These are phyloP conservation scores for Macroteleia sp. DNA, from an alignment of 2,888 invertebrate genomes.

Conservation along the genomic window DNA sequence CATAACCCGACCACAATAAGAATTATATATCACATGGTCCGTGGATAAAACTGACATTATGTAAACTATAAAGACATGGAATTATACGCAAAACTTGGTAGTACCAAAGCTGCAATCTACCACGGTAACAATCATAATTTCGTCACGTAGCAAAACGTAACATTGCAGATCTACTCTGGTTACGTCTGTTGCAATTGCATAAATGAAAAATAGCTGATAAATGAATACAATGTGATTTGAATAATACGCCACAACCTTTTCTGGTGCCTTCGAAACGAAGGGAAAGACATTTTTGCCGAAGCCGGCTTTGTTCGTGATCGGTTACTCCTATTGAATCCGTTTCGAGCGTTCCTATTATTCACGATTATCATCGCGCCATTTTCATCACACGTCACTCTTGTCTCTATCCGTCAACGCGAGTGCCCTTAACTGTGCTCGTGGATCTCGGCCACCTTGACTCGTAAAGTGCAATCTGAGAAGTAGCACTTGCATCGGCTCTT, in stretches of 20 bases:
- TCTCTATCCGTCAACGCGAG: conserved; percentile 58
- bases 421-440: conserved; percentile 55
- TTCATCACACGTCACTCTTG: conserved; percentile 54
- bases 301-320: conserved; percentile 50
- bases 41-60: too few relatives aligned
- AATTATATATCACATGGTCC: too few relatives aligned
- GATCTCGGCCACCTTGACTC: conserved; percentile 34
- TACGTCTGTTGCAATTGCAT: conserved; percentile 17
- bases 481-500: background rate
- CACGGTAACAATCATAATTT: too few relatives aligned
- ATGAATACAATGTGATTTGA: conserved; percentile 29
- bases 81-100: too few relatives aligned
- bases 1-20: too few relatives aligned
- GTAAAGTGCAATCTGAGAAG: conserved; percentile 11
- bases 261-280: conserved; percentile 29
- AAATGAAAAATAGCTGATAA: conserved; percentile 23
- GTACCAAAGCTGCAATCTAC: too few relatives aligned
- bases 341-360: conserved; percentile 20
- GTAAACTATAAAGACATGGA: too few relatives aligned
- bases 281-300: conserved; percentile 16
- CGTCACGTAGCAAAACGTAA: too few relatives aligned
- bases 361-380: conserved; percentile 61
- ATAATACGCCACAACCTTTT: too few relatives aligned
- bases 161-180: conserved; percentile 14
- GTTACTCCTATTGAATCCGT: conserved; percentile 39